Evolutionary conservation across 1,140 invertebrate species (phyloP).

Genomic region (Procambarus clarkii): DNA sequence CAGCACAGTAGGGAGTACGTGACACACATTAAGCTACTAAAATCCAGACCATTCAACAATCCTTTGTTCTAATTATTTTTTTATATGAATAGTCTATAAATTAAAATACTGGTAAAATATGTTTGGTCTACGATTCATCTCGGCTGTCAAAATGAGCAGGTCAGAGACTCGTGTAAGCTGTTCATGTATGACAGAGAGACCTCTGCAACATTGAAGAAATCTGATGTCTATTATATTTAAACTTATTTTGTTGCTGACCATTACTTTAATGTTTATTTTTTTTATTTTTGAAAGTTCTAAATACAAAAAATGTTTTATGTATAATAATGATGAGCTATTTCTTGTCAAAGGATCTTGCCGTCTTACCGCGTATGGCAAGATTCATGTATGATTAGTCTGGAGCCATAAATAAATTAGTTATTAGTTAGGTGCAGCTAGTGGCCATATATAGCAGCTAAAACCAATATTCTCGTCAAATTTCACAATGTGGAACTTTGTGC

Average conservation of each 20-base stretch:
- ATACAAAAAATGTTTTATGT: too few species aligned
- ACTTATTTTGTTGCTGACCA: too few species aligned
- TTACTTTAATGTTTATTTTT: too few species aligned
- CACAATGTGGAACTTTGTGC: conserved; percentile 1
- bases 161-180: not conserved
- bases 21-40: too few species aligned
- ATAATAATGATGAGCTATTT: too few species aligned
- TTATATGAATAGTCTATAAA: not conserved
- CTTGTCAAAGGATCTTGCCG: not conserved
- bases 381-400: not conserved
- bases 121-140: not conserved
- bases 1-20: not conserved
- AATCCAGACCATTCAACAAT: not conserved
- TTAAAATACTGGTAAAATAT: not conserved
- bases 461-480: not conserved
- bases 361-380: not conserved
- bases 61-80: too few species aligned
- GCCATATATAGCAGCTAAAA: not conserved
- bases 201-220: too few species aligned
- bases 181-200: not conserved
- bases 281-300: too few species aligned
- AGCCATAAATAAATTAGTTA: not conserved
- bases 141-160: not conserved
- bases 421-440: not conserved
- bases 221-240: too few species aligned